Conservation (phyloP, 1,140 invertebrate genomes). For the Uloborus diversus region DNA sequence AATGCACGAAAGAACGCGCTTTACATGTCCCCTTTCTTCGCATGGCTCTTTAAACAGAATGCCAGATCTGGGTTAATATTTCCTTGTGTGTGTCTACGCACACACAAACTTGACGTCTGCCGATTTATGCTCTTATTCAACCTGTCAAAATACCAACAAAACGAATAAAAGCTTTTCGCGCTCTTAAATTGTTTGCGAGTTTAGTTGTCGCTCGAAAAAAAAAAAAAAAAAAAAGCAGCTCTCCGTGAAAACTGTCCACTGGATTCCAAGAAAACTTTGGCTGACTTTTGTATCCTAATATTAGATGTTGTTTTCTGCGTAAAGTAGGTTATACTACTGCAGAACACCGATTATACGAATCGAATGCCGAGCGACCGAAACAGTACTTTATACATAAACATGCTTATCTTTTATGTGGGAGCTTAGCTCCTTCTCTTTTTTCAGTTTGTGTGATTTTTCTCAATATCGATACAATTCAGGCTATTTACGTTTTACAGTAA, state of each 20-base stretch:
- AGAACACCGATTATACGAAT: too few species aligned
- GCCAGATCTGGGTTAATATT: slow-evolving; percentile 8
- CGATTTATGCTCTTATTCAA: slow-evolving; percentile 28
- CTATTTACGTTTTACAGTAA: too few species aligned
- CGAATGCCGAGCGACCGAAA: too few species aligned
- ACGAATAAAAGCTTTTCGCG: neutral
- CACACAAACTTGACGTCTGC: neutral
- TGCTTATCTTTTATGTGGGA: too few species aligned
- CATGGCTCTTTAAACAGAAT: neutral
- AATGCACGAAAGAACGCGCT: too few species aligned
- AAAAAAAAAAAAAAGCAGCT: neutral
- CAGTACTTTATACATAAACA: too few species aligned
- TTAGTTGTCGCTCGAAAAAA: neutral
- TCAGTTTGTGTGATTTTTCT: too few species aligned
- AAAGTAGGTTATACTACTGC: neutral
- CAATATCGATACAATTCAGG: too few species aligned
- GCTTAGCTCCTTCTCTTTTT: too few species aligned
- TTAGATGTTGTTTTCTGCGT: neutral
- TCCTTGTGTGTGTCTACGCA: neutral
- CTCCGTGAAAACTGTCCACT: neutral
- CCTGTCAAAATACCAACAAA: neutral
- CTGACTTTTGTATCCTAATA: neutral
- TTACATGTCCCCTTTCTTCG: neutral
- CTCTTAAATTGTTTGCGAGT: neutral
- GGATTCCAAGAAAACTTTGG: neutral